Conservation (phyloP, 1,140 invertebrate species). For the Ephestia elutella region DNA sequence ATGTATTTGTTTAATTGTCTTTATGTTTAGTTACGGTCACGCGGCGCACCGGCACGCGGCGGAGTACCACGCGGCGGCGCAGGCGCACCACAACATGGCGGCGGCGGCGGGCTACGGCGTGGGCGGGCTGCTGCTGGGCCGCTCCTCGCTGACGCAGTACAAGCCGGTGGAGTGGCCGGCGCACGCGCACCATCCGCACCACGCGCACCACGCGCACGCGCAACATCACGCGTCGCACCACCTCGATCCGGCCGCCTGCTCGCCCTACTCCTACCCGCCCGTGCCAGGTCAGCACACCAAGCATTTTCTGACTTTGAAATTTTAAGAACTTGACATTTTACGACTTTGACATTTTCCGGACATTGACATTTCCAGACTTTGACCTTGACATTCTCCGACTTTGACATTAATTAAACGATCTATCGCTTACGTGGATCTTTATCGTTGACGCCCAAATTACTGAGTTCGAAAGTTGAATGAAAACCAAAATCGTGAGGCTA, state of each 20-base stretch:
- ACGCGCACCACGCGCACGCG: conserved; percentile 32
- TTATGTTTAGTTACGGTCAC: conserved; percentile 39
- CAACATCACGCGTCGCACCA: conserved; percentile 26
- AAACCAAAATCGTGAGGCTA: no score
- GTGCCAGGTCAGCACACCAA: conserved; percentile 43
- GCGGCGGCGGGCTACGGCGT: conserved; percentile 45
- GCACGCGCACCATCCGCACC: conserved; percentile 36
- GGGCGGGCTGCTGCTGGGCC: conserved; percentile 54
- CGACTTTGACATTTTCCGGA: no score
- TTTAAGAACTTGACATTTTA: no score
- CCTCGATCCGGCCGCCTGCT: conserved; percentile 58
- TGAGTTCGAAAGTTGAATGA: no score
- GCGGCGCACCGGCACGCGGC: conserved; percentile 57
- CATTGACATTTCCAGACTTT: no score
- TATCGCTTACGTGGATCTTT: no score
- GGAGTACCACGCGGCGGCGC: conserved; percentile 53
- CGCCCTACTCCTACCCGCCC: conserved; percentile 64
- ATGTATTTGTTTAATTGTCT: no score
- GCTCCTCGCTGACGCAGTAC: conserved; percentile 54
- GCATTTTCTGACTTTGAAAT: no score
- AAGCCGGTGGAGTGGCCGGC: conserved; percentile 57
- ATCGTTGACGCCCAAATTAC: no score
- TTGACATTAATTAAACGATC: no score
- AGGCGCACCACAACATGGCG: conserved; percentile 54
- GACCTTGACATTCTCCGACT: no score